Percentiles rank a stretch among this genome's conserved stretches.
Conservation (phyloP, 2,113 vertebrate species). For the Symphodus melops region DNA sequence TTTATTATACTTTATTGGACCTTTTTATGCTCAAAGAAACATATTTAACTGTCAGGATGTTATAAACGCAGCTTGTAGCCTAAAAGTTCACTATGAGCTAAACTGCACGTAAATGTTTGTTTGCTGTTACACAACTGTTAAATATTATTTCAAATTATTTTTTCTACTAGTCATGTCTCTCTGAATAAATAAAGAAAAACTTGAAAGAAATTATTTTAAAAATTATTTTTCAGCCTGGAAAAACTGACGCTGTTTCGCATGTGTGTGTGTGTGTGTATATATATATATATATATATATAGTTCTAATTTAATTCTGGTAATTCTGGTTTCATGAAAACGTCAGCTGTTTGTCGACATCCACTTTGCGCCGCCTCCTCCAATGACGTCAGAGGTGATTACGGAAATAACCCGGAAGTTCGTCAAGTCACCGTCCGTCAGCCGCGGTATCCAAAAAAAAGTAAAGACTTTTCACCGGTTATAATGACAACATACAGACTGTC, state of each 20-base stretch:
- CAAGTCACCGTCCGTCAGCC: neutral
- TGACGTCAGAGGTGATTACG: conserved; percentile 16
- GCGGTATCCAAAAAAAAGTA: neutral
- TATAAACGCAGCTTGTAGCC: neutral
- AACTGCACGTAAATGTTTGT: neutral
- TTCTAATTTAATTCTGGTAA: no score
- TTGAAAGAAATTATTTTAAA: no score
- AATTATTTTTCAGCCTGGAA: no score
- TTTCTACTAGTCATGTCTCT: conserved; percentile 35
- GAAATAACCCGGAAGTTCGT: conserved; percentile 16
- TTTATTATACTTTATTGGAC: conserved; percentile 11
- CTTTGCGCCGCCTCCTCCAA: neutral
- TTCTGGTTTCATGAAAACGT: no score
- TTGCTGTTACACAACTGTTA: neutral
- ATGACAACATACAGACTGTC: no score
- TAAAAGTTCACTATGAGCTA: neutral
- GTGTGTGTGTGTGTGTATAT: no score
- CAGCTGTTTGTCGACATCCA: neutral
- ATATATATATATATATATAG: no score
- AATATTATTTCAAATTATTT: conserved; percentile 12
- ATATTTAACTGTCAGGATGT: neutral
- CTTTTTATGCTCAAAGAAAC: neutral
- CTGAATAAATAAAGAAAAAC: conserved; percentile 33
- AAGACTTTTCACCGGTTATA: rapidly evolving
- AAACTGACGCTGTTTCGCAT: no score